Conservation (phyloP, 2,888 invertebrate species). For the Lithophane ornitopus region DNA sequence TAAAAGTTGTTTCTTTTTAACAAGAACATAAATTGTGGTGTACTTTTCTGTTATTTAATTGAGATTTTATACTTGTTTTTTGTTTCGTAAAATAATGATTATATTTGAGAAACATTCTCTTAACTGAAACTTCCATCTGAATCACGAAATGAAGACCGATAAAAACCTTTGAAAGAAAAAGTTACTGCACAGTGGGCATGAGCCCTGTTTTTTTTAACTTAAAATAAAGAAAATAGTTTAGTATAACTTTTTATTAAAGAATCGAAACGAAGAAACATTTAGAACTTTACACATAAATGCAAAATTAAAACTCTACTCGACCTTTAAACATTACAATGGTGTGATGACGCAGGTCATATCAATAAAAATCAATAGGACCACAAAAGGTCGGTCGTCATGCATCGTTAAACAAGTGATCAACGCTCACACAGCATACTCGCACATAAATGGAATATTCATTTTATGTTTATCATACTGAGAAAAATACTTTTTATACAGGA, state of each 20-base stretch:
- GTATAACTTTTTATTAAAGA: neutral
- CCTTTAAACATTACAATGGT: conserved; percentile 30
- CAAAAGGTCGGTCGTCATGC: conserved; percentile 41
- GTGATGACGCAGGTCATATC: conserved; percentile 44
- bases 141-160: conserved; percentile 2
- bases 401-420: conserved; percentile 58
- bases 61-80: conserved; percentile 30
- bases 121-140: conserved; percentile 5
- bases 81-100: conserved; percentile 37
- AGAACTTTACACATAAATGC: neutral
- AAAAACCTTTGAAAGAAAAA: neutral
- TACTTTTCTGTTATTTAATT: conserved; percentile 45
- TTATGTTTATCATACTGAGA: conserved; percentile 10
- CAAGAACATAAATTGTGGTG: conserved; percentile 58
- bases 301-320: neutral
- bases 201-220: neutral
- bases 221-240: neutral
- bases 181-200: neutral
- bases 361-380: conserved; percentile 50
- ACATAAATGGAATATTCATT: conserved; percentile 6
- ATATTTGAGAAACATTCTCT: conserved; percentile 5
- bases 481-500: neutral
- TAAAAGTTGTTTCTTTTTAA: conserved; percentile 62
- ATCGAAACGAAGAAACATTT: neutral
- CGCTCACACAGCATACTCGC: conserved; percentile 17